Percentiles rank a stretch among this genome's conserved stretches.
phyloP scores from a whole-genome alignment of 2,797 vertebrate species.

The Rhabdomys pumilio region DNA sequence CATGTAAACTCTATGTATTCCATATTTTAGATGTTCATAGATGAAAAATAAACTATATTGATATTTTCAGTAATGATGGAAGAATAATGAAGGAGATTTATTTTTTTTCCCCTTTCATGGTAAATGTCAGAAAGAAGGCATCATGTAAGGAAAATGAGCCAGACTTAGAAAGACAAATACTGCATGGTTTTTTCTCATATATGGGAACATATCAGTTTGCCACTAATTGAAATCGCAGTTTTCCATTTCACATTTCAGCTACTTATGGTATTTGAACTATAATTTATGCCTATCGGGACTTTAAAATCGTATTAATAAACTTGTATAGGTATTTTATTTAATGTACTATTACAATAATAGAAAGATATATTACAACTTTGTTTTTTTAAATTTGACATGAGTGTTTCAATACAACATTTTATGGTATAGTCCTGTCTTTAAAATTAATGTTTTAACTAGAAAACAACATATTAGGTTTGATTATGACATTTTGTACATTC shows the following conservation, averaged over 20 bases:
- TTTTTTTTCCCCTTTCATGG: neutral
- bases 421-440: neutral
- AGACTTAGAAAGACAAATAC: too few species aligned
- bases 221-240: neutral
- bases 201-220: neutral
- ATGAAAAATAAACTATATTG: neutral
- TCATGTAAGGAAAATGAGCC: neutral
- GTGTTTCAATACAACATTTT: neutral
- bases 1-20: neutral
- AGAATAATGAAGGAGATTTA: neutral
- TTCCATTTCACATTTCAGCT: neutral
- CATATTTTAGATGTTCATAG: neutral
- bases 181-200: too few species aligned
- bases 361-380: neutral
- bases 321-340: slow-evolving; percentile 1
- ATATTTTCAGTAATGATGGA: neutral
- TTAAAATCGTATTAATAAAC: neutral
- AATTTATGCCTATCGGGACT: neutral
- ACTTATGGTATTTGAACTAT: neutral
- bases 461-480: neutral
- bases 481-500: neutral
- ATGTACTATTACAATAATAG: neutral
- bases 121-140: neutral
- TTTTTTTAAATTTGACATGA: neutral
- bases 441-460: neutral